Evolutionary conservation across 1,140 invertebrate species (phyloP), one percentile per base, ranked within the genome.

Genomic region (Homarus americanus): DNA sequence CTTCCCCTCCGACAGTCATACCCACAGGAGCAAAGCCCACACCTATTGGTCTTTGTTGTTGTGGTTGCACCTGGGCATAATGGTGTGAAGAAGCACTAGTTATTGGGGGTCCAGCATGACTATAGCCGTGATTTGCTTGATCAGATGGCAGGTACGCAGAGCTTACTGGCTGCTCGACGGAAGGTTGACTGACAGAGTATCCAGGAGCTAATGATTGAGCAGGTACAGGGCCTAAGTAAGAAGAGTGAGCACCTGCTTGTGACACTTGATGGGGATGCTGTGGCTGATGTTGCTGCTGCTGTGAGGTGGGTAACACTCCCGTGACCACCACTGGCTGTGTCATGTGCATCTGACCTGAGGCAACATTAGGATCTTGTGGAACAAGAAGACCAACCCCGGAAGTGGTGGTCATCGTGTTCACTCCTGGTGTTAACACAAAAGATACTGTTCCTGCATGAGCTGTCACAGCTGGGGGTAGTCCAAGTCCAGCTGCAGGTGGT

Each of bases 341-440:
- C n/a, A 82, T 72, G 20, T 83, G 66, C 72, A 84, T 75, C 32
- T 83, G 80, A 75, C 80, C 80, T 73, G 83, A 87, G 44, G 79
- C 66, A 63, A 83, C 53, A 44, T 17, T 41, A 63, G 79, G 88
- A 32, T 90, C 88, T 5, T 90, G 88, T 34, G 69, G 80, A 49
- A 90, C 72, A 20, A 90, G 88, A 53, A 90, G 82, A 28, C 88
- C 80, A 32, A 90, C 88, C 40, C 88, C 88, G 32, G 88, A 90
- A 20, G 88, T 90, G 32, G 88, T 90, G 10, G 88, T 90, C 40
- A 83, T 58, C n/a, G 88, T 90, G 38, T 83, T 83, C 49, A 83
- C 88, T 34, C 88, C 88, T 40, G 88, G 82, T 49, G 88, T 90
- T 7, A 90, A 32, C 80, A 90, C 80, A 58, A 90, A 76, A 72